These are phyloP conservation scores for Tonatia bakeri DNA, from an alignment of 2,113 vertebrate species.

Conservation along the genomic window DNA sequence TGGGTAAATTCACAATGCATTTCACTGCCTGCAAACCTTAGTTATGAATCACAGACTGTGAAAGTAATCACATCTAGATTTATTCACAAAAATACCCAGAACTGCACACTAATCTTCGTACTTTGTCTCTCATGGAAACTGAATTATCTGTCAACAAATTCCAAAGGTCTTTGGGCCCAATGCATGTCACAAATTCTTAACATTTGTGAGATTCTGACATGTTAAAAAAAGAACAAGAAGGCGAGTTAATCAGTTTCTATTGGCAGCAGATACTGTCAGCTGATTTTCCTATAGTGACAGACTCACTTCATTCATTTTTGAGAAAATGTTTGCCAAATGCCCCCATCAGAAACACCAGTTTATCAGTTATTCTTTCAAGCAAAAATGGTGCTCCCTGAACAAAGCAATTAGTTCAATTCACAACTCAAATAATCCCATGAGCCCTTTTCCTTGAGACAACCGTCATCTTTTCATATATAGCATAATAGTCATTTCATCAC, in stretches of 20 bases:
- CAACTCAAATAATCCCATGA: not conserved
- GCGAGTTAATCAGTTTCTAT: not conserved
- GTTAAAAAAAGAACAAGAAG: not conserved
- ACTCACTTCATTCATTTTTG: not conserved
- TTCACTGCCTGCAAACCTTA: slow-evolving; percentile 28
- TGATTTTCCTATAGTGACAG: not conserved
- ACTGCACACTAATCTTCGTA: slow-evolving; percentile 28
- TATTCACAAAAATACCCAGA: slow-evolving; percentile 23
- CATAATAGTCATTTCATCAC: not conserved
- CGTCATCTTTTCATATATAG: not conserved
- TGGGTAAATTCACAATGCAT: not conserved
- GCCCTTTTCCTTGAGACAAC: not conserved
- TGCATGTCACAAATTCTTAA: not conserved
- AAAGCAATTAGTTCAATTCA: not conserved
- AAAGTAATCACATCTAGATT: slow-evolving; percentile 34
- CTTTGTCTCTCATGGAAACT: slow-evolving; percentile 44
- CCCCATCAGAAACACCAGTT: not conserved
- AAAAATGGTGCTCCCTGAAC: not conserved
- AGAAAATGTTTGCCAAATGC: slow-evolving; percentile 1
- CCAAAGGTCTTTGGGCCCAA: not conserved
- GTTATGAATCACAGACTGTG: not conserved
- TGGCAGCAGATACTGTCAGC: not conserved
- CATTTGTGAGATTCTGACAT: not conserved
- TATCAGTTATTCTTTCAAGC: not conserved
- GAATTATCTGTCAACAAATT: slow-evolving; percentile 12